A percentile compares a stretch with the other conserved stretches of the same genome.
Evolutionary conservation across 2,888 invertebrate species (phyloP).

Genomic region (Caenorhabditis parvicauda): DNA sequence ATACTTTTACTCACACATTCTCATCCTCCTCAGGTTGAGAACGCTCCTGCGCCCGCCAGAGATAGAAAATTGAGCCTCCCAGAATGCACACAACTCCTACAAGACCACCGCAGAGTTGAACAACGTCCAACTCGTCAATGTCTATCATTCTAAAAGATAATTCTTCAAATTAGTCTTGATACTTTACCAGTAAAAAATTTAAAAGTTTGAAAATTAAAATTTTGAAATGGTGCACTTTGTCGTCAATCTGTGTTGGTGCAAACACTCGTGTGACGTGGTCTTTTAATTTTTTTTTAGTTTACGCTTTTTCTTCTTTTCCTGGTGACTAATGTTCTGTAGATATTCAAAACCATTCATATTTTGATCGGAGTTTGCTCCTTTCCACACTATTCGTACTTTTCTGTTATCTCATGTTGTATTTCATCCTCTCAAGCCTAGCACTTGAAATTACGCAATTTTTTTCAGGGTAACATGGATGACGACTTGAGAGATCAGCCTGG

Average conservation of each 20-base stretch:
- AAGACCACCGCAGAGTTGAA: conserved; percentile 18
- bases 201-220: neutral
- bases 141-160: conserved; percentile 19
- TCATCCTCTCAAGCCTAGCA: no score
- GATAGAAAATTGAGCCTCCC: conserved; percentile 20
- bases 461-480: conserved; percentile 50
- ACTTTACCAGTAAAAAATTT: conserved; percentile 1
- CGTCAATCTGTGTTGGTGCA: no score
- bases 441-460: no score
- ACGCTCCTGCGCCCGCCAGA: conserved; percentile 13
- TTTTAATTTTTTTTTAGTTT: no score
- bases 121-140: conserved; percentile 19
- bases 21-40: conserved; percentile 23
- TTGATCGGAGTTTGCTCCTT: no score
- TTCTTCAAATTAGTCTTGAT: neutral
- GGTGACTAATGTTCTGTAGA: no score
- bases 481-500: conserved; percentile 56
- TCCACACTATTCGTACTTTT: no score
- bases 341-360: no score
- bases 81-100: conserved; percentile 24
- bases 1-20: conserved; percentile 9
- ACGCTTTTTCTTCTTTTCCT: no score
- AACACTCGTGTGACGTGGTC: no score
- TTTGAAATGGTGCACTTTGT: neutral
- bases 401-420: no score